Evolutionary conservation across 2,888 invertebrate genomes (phyloP).

Genomic region (Lasioglossum morio): DNA sequence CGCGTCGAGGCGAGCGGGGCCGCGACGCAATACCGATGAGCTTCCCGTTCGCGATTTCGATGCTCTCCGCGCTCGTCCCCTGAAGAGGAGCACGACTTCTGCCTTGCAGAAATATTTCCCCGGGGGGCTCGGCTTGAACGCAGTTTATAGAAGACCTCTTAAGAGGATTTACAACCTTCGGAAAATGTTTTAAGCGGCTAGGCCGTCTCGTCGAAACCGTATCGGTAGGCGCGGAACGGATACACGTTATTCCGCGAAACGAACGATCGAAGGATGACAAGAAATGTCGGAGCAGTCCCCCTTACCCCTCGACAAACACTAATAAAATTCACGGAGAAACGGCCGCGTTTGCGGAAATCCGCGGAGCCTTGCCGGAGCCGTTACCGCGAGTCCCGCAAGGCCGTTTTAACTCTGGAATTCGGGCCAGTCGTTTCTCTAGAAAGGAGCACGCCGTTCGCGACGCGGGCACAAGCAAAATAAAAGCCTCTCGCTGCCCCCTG

Average conservation of each 20-base stretch:
- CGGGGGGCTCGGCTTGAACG: neutral
- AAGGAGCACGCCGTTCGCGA: slow-evolving; percentile 74
- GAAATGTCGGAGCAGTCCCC: neutral
- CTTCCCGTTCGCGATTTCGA: neutral
- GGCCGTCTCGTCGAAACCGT: neutral
- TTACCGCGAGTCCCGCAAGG: slow-evolving; percentile 75
- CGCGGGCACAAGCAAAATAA: slow-evolving; percentile 62
- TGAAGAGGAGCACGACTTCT: neutral
- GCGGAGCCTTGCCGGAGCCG: slow-evolving; percentile 55
- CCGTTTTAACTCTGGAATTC: slow-evolving; percentile 78
- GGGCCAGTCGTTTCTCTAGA: slow-evolving; percentile 80
- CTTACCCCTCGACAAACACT: neutral
- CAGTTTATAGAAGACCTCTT: neutral
- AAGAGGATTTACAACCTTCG: neutral
- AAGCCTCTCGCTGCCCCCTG: slow-evolving; percentile 51
- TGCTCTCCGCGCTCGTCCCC: neutral
- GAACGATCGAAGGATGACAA: neutral
- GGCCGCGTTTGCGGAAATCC: slow-evolving; percentile 60
- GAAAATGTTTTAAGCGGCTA: neutral
- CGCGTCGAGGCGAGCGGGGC: neutral
- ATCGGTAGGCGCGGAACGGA: neutral
- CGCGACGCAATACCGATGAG: neutral
- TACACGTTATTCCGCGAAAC: neutral
- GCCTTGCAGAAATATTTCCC: neutral
- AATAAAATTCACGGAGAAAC: slow-evolving; percentile 27